Conservation (phyloP, 1,140 invertebrate species). For the Ditylenchus dipsaci region DNA sequence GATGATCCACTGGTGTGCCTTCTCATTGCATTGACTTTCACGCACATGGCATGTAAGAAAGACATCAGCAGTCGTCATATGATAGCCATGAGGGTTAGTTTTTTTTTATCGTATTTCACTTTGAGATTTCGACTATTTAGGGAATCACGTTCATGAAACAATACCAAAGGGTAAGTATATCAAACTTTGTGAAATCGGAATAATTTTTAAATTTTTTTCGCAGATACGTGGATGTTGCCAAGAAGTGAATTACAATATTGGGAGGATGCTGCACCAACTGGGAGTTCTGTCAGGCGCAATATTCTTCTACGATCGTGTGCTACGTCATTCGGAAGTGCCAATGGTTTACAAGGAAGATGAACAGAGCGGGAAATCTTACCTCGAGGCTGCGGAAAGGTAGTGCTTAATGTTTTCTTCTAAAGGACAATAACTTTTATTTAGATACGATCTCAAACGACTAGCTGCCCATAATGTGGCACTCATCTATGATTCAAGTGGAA, state of each 20-base stretch:
- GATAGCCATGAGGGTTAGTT: constrained; percentile 46
- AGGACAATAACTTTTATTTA: too few species aligned
- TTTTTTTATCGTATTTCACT: neutral
- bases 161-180: constrained; percentile 24
- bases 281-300: constrained; percentile 46
- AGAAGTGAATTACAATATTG: constrained; percentile 53
- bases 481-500: constrained; percentile 60
- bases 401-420: too few species aligned
- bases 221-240: constrained; percentile 32
- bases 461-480: constrained; percentile 61
- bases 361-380: constrained; percentile 26
- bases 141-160: constrained; percentile 50
- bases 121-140: constrained; percentile 15
- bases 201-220: too few species aligned
- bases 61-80: constrained; percentile 53
- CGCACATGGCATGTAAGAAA: constrained; percentile 57
- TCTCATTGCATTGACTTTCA: constrained; percentile 52
- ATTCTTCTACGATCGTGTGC: constrained; percentile 50
- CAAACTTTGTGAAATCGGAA: too few species aligned
- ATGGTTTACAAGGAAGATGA: constrained; percentile 26
- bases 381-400: constrained; percentile 24
- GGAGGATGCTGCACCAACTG: constrained; percentile 54
- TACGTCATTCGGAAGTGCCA: constrained; percentile 32
- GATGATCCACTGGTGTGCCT: constrained; percentile 49
- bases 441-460: constrained; percentile 46